A percentile compares a stretch with the other conserved stretches of the same genome.
Evolutionary conservation across 2,888 invertebrate species (phyloP).

Genomic region (Epinotia bilunana): DNA sequence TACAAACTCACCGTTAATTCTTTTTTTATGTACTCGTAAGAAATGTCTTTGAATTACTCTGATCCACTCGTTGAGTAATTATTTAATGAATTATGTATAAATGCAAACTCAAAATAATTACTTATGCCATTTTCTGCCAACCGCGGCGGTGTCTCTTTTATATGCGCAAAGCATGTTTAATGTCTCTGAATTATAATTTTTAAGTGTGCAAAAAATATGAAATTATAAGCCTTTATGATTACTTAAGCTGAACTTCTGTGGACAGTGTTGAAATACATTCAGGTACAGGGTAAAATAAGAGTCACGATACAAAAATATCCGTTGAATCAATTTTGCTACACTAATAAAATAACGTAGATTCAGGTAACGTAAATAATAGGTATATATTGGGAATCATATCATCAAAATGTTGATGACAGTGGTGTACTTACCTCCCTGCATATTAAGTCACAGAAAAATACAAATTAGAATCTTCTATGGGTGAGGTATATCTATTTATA

Average conservation of each 20-base stretch:
- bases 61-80: slow-evolving; percentile 37
- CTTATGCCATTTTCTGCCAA: slow-evolving; percentile 40
- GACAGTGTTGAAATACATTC: background rate
- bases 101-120: slow-evolving; percentile 38
- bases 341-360: too few relatives aligned
- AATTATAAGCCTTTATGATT: background rate
- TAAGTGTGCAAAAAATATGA: slow-evolving; percentile 17
- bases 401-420: too few relatives aligned
- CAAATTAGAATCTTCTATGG: too few relatives aligned
- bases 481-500: too few relatives aligned
- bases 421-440: too few relatives aligned
- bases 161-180: slow-evolving; percentile 22
- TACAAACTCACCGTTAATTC: background rate
- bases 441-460: too few relatives aligned
- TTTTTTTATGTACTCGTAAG: background rate
- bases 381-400: too few relatives aligned
- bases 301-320: too few relatives aligned
- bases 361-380: too few relatives aligned
- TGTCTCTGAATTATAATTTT: slow-evolving; percentile 19
- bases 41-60: slow-evolving; percentile 31
- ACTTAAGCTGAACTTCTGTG: slow-evolving; percentile 6
- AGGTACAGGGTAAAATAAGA: background rate
- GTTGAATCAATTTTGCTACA: too few relatives aligned
- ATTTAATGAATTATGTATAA: slow-evolving; percentile 43
- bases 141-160: slow-evolving; percentile 29